Percentiles rank a stretch among this genome's conserved stretches.
phyloP scores from a whole-genome alignment of 2,113 vertebrate species.

The western clawed frog (Xenopus tropicalis) region UCB_Xtro_10.0 CM004446.2:102981501-102982000 shows the following conservation, averaged over 20 bases:
- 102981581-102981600: too few relatives aligned
- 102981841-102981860: conserved; percentile 76
- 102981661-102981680: conserved; percentile 38
- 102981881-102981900: conserved; percentile 77
- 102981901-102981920: conserved; percentile 62
- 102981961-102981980: conserved; percentile 73
- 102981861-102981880: conserved; percentile 64
- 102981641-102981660: neutral
- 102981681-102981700: conserved; percentile 50
- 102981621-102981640: too few relatives aligned
- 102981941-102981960: conserved; percentile 77
- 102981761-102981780: conserved; percentile 68
- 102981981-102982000: conserved; percentile 76
- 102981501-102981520: too few relatives aligned
- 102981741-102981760: conserved; percentile 68
- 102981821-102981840: conserved; percentile 79
- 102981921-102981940: conserved; percentile 71
- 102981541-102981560: too few relatives aligned
- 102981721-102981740: conserved; percentile 60
- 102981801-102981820: conserved; percentile 77
- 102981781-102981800: conserved; percentile 79
- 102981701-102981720: conserved; percentile 51
- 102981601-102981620: too few relatives aligned
- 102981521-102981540: too few relatives aligned
- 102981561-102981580: too few relatives aligned